Conservation (phyloP, 2,888 invertebrate genomes). For the Tinea trinotella region DNA sequence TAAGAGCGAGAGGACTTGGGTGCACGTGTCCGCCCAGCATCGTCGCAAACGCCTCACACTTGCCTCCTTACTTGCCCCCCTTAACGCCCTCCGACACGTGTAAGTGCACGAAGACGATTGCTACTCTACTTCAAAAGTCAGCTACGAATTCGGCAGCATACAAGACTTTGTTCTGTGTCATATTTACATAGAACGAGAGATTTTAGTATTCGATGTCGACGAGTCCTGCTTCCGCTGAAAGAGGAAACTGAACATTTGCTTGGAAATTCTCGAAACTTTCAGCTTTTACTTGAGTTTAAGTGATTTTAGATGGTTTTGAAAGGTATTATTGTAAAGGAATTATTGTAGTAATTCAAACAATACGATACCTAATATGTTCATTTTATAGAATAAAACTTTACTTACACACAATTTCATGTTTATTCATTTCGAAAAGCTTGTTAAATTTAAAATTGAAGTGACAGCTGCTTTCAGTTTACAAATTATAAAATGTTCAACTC, state of each 20-base stretch:
- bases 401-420: too few species aligned
- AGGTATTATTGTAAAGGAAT: too few species aligned
- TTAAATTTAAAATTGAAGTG: too few species aligned
- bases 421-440: too few species aligned
- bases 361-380: too few species aligned
- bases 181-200: slow-evolving; percentile 56
- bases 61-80: slow-evolving; percentile 21
- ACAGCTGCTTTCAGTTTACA: background rate
- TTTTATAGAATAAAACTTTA: too few species aligned
- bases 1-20: slow-evolving; percentile 40
- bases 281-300: background rate
- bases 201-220: slow-evolving; percentile 47
- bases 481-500: background rate
- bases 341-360: too few species aligned
- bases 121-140: slow-evolving; percentile 28
- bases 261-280: slow-evolving; percentile 8
- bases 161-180: slow-evolving; percentile 47
- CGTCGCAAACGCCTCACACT: slow-evolving; percentile 33
- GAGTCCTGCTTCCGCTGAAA: slow-evolving; percentile 34
- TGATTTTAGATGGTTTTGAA: background rate
- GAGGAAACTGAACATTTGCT: slow-evolving; percentile 31
- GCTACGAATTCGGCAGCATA: slow-evolving; percentile 48
- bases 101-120: slow-evolving; percentile 40
- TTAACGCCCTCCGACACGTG: slow-evolving; percentile 43
- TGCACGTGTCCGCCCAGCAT: slow-evolving; percentile 54